Conservation (phyloP, 2,888 invertebrate genomes). For the Falcaria lacertinaria region DNA sequence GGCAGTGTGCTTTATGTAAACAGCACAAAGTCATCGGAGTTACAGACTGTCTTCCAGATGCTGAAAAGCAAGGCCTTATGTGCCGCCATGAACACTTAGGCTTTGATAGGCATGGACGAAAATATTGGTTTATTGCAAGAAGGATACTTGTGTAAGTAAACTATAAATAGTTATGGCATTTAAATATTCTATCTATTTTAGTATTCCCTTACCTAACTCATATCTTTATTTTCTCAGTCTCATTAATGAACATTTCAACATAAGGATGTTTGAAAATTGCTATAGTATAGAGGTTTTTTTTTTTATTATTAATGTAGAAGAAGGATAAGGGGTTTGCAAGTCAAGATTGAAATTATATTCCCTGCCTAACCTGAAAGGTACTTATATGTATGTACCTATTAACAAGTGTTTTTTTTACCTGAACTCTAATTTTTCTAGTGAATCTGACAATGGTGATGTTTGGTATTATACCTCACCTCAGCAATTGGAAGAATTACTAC, state of each 20-base stretch:
- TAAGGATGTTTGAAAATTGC: conserved; percentile 6
- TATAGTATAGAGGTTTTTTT: too few relatives aligned
- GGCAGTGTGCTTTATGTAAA: conserved; percentile 97
- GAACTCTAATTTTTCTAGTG: conserved; percentile 69
- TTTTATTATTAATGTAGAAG: too few relatives aligned
- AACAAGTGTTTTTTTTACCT: too few relatives aligned
- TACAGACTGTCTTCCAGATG: conserved; percentile 93
- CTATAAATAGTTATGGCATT: background rate
- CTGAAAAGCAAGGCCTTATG: conserved; percentile 93
- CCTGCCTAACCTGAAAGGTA: too few relatives aligned
- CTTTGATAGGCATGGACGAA: conserved; percentile 96
- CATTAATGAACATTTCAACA: conserved; percentile 1
- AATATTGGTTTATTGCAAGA: conserved; percentile 97
- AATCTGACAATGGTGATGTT: conserved; percentile 86
- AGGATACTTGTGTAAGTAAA: conserved; percentile 93
- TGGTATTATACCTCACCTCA: conserved; percentile 95
- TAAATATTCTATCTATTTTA: too few relatives aligned
- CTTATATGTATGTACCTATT: too few relatives aligned
- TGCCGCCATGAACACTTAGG: conserved; percentile 97
- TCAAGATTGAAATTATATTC: too few relatives aligned
- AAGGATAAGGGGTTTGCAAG: too few relatives aligned
- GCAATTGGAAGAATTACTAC: conserved; percentile 91
- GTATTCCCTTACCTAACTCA: too few relatives aligned
- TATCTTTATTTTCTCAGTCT: too few relatives aligned
- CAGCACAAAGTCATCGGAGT: conserved; percentile 95